Evolutionary conservation across 2,888 invertebrate genomes (phyloP).

Genomic region (Agrotis segetum): DNA sequence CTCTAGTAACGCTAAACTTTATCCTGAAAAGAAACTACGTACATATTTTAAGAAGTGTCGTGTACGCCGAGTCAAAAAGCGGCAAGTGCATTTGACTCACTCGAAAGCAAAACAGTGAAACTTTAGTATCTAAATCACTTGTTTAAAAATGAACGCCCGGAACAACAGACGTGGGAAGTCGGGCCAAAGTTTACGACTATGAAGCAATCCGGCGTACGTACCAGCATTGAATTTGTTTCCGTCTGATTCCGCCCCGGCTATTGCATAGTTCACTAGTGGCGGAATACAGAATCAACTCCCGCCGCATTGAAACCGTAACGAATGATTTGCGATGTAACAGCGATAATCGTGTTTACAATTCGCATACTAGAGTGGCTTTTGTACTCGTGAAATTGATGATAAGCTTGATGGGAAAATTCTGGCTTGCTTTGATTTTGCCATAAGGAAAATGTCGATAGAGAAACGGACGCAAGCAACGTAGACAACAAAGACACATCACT

Average conservation of each 20-base stretch:
- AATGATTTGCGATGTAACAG: constrained; percentile 68
- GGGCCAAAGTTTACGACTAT: constrained; percentile 81
- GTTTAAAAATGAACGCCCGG: constrained; percentile 82
- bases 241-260: constrained; percentile 76
- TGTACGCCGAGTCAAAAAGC: constrained; percentile 49
- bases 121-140: constrained; percentile 80
- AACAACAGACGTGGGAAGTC: constrained; percentile 79
- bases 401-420: constrained; percentile 7
- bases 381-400: constrained; percentile 21
- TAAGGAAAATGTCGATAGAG: background rate
- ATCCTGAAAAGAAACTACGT: constrained; percentile 49
- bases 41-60: constrained; percentile 59
- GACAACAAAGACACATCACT: background rate
- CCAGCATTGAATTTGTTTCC: constrained; percentile 82
- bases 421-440: background rate
- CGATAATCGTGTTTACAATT: constrained; percentile 57
- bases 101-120: constrained; percentile 67
- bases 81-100: constrained; percentile 64
- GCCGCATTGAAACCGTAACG: constrained; percentile 72
- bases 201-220: constrained; percentile 75
- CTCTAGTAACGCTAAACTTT: constrained; percentile 40
- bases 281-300: constrained; percentile 78
- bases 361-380: constrained; percentile 34
- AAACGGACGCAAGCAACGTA: background rate
- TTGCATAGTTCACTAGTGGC: constrained; percentile 81